Evolutionary conservation across 37 sponge, comb jelly and placozoan genomes (phyloP).

Genomic region (Chondrilla cf. caribensis): DNA sequence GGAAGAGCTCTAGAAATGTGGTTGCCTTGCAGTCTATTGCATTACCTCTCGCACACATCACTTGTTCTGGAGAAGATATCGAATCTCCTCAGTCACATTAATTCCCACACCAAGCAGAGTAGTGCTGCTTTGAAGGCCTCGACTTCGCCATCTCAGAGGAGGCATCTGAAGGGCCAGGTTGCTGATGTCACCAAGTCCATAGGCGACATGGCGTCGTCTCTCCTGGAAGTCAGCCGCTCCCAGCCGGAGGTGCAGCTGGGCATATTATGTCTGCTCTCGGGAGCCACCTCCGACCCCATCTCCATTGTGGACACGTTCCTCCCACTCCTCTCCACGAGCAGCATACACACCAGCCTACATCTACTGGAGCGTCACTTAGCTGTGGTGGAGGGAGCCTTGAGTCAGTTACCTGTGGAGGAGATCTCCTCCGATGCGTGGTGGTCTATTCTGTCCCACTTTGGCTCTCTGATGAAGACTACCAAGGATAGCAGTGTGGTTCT

Average conservation of each 20-base stretch:
- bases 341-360: not conserved
- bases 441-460: not conserved
- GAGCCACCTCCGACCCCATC: not conserved
- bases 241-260: slow-evolving; percentile 2
- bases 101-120: not conserved
- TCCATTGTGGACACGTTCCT: slow-evolving; percentile 6
- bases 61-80: not conserved
- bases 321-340: not conserved
- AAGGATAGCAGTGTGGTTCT: not conserved
- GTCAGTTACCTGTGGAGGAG: not conserved
- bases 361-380: slow-evolving; percentile 3
- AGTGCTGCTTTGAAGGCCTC: not conserved
- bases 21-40: not conserved
- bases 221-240: not conserved
- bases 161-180: not conserved
- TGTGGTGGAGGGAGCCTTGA: slow-evolving; percentile 1
- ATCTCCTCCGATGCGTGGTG: not conserved
- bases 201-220: slow-evolving; percentile 4
- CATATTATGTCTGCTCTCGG: slow-evolving; percentile 9
- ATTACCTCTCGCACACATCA: not conserved
- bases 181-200: not conserved
- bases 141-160: not conserved
- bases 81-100: not conserved
- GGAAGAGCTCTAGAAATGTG: not conserved
- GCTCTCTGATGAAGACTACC: not conserved